Conservation (phyloP, 2,888 invertebrate genomes). For the Cantharis flavilabris region DNA sequence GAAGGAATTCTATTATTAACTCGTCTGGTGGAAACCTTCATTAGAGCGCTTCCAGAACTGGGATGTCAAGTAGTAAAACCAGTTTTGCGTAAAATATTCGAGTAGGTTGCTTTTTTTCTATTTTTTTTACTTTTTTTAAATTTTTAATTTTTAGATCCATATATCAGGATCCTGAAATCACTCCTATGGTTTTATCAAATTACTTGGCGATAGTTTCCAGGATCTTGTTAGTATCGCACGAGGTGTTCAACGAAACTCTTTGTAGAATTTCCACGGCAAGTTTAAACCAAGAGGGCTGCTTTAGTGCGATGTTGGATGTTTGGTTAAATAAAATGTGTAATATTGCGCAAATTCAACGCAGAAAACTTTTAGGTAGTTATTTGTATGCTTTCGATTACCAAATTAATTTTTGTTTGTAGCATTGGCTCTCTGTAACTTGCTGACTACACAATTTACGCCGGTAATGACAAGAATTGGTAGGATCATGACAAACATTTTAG, state of each 20-base stretch:
- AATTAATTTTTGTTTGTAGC: slow-evolving; percentile 39
- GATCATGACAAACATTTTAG: slow-evolving; percentile 74
- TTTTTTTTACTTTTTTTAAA: no score
- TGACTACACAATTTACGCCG: slow-evolving; percentile 70
- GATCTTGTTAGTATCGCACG: slow-evolving; percentile 72
- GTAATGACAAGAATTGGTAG: slow-evolving; percentile 74
- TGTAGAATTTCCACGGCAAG: slow-evolving; percentile 57
- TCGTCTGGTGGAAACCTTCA: slow-evolving; percentile 74
- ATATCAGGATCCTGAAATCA: slow-evolving; percentile 67
- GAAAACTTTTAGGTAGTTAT: slow-evolving; percentile 74
- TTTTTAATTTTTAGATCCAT: slow-evolving; percentile 60
- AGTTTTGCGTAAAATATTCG: slow-evolving; percentile 64
- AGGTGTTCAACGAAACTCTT: slow-evolving; percentile 66
- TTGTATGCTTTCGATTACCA: slow-evolving; percentile 7
- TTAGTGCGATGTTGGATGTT: slow-evolving; percentile 72
- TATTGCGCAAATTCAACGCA: slow-evolving; percentile 77
- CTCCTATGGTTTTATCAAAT: slow-evolving; percentile 75
- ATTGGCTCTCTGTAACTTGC: slow-evolving; percentile 68
- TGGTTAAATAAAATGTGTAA: slow-evolving; percentile 82
- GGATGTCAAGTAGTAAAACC: slow-evolving; percentile 74
- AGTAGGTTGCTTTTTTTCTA: no score
- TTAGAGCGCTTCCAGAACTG: slow-evolving; percentile 73
- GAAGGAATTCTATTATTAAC: slow-evolving; percentile 76
- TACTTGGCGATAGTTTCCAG: slow-evolving; percentile 80
- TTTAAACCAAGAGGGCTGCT: slow-evolving; percentile 65